Evolutionary conservation across 35 echinoderm and acorn worm species (phyloP).

Genomic region (Diadema setosum): DNA sequence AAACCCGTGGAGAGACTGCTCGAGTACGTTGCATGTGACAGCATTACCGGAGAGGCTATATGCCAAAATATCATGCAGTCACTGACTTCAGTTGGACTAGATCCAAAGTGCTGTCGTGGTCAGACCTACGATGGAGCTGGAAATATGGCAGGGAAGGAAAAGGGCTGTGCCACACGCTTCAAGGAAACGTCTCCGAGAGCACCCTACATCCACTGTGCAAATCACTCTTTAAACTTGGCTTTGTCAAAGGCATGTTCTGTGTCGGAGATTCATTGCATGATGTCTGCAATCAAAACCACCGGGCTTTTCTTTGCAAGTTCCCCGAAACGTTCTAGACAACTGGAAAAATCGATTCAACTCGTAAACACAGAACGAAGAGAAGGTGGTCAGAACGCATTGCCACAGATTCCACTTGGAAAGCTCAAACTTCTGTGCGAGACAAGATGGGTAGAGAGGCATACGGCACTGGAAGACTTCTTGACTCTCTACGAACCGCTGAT

Average conservation of each 20-base stretch:
- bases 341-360: not conserved
- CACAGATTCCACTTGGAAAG: not conserved
- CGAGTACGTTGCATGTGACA: not conserved
- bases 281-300: not conserved
- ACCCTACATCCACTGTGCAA: conserved; percentile 54
- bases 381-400: not conserved
- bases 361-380: not conserved
- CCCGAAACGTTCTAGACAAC: conserved; percentile 26
- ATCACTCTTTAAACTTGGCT: conserved; percentile 37
- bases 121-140: conserved; percentile 44
- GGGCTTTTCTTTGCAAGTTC: conserved; percentile 37
- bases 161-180: conserved; percentile 5
- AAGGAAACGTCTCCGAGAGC: not conserved
- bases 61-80: not conserved
- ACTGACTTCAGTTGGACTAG: not conserved
- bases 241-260: conserved; percentile 18
- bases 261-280: conserved; percentile 38
- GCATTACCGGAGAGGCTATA: not conserved
- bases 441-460: conserved; percentile 68
- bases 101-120: not conserved
- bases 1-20: conserved; percentile 34
- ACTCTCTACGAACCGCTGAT: not conserved
- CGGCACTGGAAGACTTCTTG: conserved; percentile 30
- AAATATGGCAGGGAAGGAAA: conserved; percentile 32
- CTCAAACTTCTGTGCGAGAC: conserved; percentile 35